These are phyloP conservation scores for Micronisus gabar DNA, from an alignment of 2,113 vertebrate genomes.

Conservation along the genomic window DNA sequence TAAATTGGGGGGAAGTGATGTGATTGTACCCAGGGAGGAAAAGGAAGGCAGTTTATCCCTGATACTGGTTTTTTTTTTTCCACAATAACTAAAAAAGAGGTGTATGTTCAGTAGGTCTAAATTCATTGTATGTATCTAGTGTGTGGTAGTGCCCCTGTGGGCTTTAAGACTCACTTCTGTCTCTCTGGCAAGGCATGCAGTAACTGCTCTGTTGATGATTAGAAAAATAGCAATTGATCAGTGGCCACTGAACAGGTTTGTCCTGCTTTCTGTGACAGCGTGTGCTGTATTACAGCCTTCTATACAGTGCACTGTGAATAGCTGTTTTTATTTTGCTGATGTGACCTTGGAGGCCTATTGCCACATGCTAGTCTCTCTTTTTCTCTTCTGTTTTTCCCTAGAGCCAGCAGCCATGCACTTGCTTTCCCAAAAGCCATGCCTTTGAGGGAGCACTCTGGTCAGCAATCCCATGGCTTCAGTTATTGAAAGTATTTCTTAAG, in stretches of 20 bases:
- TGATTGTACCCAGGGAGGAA: accelerated
- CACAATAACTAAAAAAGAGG: neutral
- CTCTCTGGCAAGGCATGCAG: neutral
- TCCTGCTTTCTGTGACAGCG: neutral
- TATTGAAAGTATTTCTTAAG: neutral
- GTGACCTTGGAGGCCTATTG: neutral
- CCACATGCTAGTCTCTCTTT: neutral
- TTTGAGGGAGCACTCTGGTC: neutral
- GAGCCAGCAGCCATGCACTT: neutral
- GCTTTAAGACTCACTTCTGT: neutral
- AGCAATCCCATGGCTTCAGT: neutral
- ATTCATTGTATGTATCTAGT: neutral
- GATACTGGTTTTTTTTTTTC: neutral
- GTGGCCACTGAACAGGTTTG: neutral
- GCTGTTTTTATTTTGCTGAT: slow-evolving; percentile 49
- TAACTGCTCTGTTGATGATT: neutral
- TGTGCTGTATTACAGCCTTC: neutral
- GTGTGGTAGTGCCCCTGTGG: neutral
- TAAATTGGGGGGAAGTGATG: neutral
- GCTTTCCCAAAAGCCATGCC: neutral
- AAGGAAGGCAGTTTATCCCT: neutral
- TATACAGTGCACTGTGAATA: neutral
- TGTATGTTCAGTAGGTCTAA: neutral
- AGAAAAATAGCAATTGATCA: slow-evolving; percentile 20
- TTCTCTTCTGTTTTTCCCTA: neutral